Base-by-base conservation (phyloP, 2,797 vertebrate genomes). In the Cryptoblepharus egeriae region DNA sequence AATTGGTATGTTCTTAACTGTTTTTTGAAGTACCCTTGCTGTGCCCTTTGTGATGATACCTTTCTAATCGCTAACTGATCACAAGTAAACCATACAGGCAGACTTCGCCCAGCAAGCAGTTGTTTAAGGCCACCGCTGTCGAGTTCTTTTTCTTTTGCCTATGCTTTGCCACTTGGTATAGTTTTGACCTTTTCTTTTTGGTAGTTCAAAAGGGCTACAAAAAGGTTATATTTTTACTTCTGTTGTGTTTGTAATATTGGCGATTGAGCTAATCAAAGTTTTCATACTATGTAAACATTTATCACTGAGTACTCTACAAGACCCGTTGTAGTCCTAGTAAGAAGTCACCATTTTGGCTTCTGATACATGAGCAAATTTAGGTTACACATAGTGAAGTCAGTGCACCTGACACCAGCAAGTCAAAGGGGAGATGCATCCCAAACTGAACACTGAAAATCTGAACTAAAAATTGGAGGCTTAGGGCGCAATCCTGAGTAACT, bases 11-110 rank as follows among this genome's bases (percentile, higher is more conserved):
- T 22, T 74, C 22, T 52, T 32, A 20, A 37, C 60, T 26, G 1
- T 24, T 82, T 88, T 88, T 28, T 81, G n/a, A 39, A 81, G 20
- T 82, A 70, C 1, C 5, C 80, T 63, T 79, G 72, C 15, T 60
- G 18, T 91, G 88, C 73, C 87, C 85, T 92, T 89, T 81, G 11
- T 88, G 55, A 76, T 71, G 89, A 89, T 91, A 90, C 87, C 88
- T 90, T 93, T 71, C 91, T 91, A 93, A 94, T 88, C 80, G 60
- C 89, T 90, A 89, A 90, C 85, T 87, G 60, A 60, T 89, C 87
- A 86, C 80, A 73, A 79, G 65, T 77, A 88, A 84, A 92, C n/a
- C 88, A 92, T 79, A 68, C 60, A 73, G 57, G 20, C 88, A 93
- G 93, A 93, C 90, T 91, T 94, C 91, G 91, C 75, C 82, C 91